Evolutionary conservation across 2,888 invertebrate genomes (phyloP), one percentile per base, ranked within the genome.

Genomic region (Sarcophaga carnaria): DNA sequence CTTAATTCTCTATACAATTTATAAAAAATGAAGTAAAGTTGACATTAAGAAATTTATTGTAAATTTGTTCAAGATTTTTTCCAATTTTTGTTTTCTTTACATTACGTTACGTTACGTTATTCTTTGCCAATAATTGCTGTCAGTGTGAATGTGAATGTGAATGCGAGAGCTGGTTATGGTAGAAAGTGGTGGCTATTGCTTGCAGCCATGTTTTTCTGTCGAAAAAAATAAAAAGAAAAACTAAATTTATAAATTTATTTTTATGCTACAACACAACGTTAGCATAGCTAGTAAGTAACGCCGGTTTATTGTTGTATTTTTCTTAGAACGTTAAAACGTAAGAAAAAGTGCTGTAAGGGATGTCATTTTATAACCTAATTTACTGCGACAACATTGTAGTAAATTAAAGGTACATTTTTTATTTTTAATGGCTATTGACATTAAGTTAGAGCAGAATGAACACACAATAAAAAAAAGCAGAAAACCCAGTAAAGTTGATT

Each of bases 321-420:
- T 59, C 17, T 17, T 17, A 69, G 45, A 49, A 22, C 10, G 37
- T 12, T 49, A 49, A 54, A 22, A 49, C 14, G 25, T 49, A 49
- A 37, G 22, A 70, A 49, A 81, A 49, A 37, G 49, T 47, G 69
- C 59, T 71, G 17, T 25, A 83, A 54, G 71, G 83, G 72, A 67
- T 77, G 83, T 77, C 85, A 83, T 85, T 89, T 88, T 88, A 88
- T 85, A 88, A 88, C 82, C 81, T 88, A 89, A 89, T 89, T 88
- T 89, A 89, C 81, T 86, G 83, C 85, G 85, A 87, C 89, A 89
- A 89, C 83, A 88, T 83, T 87, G 83, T 80, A 83, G 83, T 89
- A 89, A 89, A 88, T 89, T 89, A 89, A 89, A 87, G 70, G 83
- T 85, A 85, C 76, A 81, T 86, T 88, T 81, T 86, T 88, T 85